Percentiles rank a stretch among this genome's conserved stretches.
phyloP scores from a whole-genome alignment of 2,888 invertebrate genomes.

The Tetranychus truncatus region DNA sequence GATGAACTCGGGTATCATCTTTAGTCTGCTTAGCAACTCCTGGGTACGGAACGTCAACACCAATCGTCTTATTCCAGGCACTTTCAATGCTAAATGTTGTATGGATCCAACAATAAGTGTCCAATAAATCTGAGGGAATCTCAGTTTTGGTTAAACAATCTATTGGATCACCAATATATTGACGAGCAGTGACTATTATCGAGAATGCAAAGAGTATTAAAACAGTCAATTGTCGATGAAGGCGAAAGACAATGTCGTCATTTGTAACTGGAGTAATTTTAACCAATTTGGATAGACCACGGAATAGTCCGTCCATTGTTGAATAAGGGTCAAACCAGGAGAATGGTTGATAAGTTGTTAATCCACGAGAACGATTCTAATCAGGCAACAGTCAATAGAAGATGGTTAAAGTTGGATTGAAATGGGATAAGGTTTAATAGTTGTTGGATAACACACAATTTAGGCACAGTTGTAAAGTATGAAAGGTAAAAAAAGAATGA shows the following conservation, averaged over 20 bases:
- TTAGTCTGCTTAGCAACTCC: constrained; percentile 43
- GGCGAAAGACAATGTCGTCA: constrained; percentile 79
- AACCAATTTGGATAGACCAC: constrained; percentile 37
- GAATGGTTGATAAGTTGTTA: neutral
- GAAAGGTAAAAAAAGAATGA: neutral
- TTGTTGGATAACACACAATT: too few relatives aligned
- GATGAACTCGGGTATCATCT: constrained; percentile 39
- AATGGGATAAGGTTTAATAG: too few relatives aligned
- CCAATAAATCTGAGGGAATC: constrained; percentile 71
- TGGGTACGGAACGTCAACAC: constrained; percentile 53
- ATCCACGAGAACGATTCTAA: neutral
- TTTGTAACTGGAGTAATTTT: constrained; percentile 76
- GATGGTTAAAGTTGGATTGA: neutral
- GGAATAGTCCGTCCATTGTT: constrained; percentile 3
- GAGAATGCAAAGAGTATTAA: constrained; percentile 71
- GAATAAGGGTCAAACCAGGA: neutral
- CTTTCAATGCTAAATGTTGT: constrained; percentile 71
- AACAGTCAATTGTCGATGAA: constrained; percentile 83
- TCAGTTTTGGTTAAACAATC: constrained; percentile 62
- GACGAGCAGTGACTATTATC: constrained; percentile 72
- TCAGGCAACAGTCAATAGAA: neutral
- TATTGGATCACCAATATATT: constrained; percentile 92
- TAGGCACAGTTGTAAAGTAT: neutral
- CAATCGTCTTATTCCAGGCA: constrained; percentile 27
- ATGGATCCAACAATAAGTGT: constrained; percentile 77